phyloP scores from a whole-genome alignment of 2,113 vertebrate genomes.

The Alosa alosa region DNA sequence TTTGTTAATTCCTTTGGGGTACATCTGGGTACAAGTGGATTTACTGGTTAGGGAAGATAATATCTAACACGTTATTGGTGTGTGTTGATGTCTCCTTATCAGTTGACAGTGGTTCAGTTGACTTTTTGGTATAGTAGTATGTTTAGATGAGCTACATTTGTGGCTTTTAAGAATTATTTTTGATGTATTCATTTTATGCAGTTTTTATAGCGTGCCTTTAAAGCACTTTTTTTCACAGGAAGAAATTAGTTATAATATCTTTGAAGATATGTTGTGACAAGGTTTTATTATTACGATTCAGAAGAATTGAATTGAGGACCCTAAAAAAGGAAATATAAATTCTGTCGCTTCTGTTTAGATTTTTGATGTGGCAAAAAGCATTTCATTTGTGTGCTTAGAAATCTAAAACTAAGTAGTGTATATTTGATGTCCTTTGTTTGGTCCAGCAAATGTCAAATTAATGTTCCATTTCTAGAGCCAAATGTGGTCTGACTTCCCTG shows the following conservation, averaged over 20 bases:
- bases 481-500: slow-evolving; percentile 67
- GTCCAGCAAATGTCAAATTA: slow-evolving; percentile 73
- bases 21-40: neutral
- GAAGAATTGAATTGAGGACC: neutral
- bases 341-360: neutral
- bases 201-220: neutral
- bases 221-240: neutral
- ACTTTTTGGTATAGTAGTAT: neutral
- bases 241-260: slow-evolving; percentile 34
- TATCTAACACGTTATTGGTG: neutral
- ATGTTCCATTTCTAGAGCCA: slow-evolving; percentile 63
- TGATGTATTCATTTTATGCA: neutral
- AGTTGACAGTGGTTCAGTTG: neutral
- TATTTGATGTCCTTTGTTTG: slow-evolving; percentile 68
- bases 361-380: slow-evolving; percentile 33
- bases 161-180: neutral
- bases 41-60: neutral
- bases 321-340: slow-evolving; percentile 3
- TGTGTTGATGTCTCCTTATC: neutral
- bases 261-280: slow-evolving; percentile 47
- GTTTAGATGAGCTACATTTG: neutral
- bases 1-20: neutral
- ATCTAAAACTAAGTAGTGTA: slow-evolving; percentile 59
- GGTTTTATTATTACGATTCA: slow-evolving; percentile 1
- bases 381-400: slow-evolving; percentile 63